A percentile compares a stretch with the other conserved stretches of the same genome.
These are phyloP conservation scores for Tamias sibiricus DNA, from an alignment of 2,113 vertebrate species.

Conservation along the genomic window DNA sequence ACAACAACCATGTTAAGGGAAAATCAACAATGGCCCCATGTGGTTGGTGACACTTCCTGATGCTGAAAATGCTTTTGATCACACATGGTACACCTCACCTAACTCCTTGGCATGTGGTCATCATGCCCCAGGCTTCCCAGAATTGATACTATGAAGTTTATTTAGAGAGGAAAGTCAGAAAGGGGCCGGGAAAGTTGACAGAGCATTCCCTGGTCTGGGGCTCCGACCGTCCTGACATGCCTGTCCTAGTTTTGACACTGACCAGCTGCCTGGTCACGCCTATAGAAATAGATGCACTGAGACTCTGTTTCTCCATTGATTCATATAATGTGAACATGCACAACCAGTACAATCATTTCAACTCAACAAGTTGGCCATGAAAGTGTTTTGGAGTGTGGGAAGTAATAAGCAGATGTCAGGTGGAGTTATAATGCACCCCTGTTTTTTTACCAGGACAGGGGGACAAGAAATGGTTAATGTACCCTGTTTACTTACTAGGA, in stretches of 20 bases:
- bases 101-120: too few relatives aligned
- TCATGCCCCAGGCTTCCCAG: not conserved
- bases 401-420: not conserved
- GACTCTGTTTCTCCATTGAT: not conserved
- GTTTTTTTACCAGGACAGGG: not conserved
- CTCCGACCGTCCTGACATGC: not conserved
- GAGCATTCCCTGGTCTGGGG: not conserved
- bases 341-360: not conserved
- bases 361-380: not conserved
- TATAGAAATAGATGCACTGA: not conserved
- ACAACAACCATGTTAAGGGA: not conserved
- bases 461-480: not conserved
- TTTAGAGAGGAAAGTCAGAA: not conserved
- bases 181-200: fast-evolving
- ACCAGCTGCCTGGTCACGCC: not conserved
- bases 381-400: not conserved
- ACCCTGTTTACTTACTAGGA: not conserved
- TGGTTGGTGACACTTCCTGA: not conserved
- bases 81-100: not conserved
- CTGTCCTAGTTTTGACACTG: not conserved
- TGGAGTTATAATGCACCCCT: not conserved
- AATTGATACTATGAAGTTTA: not conserved
- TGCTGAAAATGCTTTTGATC: not conserved
- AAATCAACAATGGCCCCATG: not conserved
- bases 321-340: not conserved